Percentiles rank a stretch among this genome's conserved stretches.
Evolutionary conservation across 2,797 vertebrate genomes (phyloP).

Genomic region (Onychomys leucogaster): DNA sequence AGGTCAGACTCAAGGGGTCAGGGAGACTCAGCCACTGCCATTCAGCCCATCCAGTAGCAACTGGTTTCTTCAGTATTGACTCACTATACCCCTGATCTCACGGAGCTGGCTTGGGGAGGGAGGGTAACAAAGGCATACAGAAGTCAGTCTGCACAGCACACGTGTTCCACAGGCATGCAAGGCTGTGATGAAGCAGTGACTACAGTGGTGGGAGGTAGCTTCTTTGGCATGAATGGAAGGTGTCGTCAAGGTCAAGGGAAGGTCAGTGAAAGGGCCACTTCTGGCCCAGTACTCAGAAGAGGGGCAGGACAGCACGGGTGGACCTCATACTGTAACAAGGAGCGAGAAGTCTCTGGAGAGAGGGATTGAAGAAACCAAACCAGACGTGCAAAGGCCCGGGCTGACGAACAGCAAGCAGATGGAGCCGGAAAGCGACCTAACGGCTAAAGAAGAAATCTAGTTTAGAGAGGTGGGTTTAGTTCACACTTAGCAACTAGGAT

Average conservation of each 20-base stretch:
- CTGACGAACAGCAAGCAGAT: not conserved
- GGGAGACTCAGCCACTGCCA: not conserved
- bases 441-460: not conserved
- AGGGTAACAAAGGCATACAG: not conserved
- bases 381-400: not conserved
- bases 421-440: not conserved
- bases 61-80: not conserved
- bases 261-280: not conserved
- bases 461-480: not conserved
- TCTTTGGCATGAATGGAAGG: not conserved
- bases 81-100: not conserved
- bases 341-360: not conserved
- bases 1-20: not conserved
- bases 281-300: not conserved
- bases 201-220: not conserved
- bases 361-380: not conserved
- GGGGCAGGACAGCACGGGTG: not conserved
- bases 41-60: not conserved
- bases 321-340: not conserved
- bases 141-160: not conserved
- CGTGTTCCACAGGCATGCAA: not conserved
- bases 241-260: accelerated
- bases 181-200: not conserved
- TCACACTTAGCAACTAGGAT: not conserved
- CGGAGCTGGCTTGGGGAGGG: not conserved